Conservation (phyloP, 2,888 invertebrate species). For the Phalera bucephala region DNA sequence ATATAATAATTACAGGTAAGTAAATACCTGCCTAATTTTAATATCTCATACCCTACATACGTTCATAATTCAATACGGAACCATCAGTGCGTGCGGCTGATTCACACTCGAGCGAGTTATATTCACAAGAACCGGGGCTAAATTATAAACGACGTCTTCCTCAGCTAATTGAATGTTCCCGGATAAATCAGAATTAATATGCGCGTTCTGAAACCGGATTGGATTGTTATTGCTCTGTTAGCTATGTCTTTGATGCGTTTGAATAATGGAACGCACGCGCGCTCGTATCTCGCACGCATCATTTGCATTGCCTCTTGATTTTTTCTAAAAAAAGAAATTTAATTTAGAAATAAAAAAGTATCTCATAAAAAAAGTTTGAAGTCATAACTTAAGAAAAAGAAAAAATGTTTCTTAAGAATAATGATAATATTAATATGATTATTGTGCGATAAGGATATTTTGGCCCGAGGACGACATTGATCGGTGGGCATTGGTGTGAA, state of each 20-base stretch:
- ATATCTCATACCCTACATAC: too few species aligned
- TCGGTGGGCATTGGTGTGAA: too few species aligned
- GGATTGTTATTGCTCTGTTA: constrained; percentile 57
- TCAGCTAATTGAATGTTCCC: constrained; percentile 65
- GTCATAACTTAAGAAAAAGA: too few species aligned
- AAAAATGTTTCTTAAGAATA: too few species aligned
- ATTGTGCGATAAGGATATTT: too few species aligned
- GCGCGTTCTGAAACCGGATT: constrained; percentile 45
- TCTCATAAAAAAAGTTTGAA: too few species aligned
- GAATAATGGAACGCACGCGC: constrained; percentile 36
- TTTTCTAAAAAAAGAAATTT: too few species aligned
- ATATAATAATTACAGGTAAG: too few species aligned
- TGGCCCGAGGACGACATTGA: too few species aligned
- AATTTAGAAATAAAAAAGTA: too few species aligned
- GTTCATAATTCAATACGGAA: constrained; percentile 12
- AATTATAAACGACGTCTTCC: constrained; percentile 53
- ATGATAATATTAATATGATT: too few species aligned
- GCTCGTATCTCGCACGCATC: constrained; percentile 17
- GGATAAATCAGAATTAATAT: constrained; percentile 63
- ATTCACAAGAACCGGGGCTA: constrained; percentile 30
- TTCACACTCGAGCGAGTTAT: constrained; percentile 11
- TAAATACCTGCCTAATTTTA: too few species aligned
- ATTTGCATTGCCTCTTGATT: constrained; percentile 1
- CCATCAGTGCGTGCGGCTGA: constrained; percentile 5
- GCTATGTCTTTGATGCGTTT: constrained; percentile 44